Evolutionary conservation across 2,797 vertebrate genomes (phyloP), one percentile per base, ranked within the genome.

Genomic region (Manis javanica): DNA sequence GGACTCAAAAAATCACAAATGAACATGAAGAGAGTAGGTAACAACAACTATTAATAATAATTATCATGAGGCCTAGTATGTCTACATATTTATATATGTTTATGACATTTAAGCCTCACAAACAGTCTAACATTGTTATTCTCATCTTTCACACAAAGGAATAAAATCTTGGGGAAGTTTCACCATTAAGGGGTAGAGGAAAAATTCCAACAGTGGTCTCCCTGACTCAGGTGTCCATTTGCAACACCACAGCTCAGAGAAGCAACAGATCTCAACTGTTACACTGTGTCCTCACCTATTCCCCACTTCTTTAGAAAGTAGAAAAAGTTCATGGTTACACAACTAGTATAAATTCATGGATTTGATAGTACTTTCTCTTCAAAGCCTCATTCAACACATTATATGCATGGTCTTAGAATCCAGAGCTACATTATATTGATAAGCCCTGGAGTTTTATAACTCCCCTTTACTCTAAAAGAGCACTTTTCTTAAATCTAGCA

Each of bases 401-500:
- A 34, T 4, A 81, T 59, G 13, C 37, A 21, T 19, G 19, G 49
- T 71, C 79, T 95, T 57, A 64, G 53, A 61, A 55, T 90, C 92
- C 64, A 61, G 42, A 86, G 82, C 95, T 71, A 24, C 42, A 0
- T 23, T 68, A 23, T n/a, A 14, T 69, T 29, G 64, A 82, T 75
- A 46, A 89, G 23, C 59, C 51, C 72, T 71, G 34, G 26, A 26
- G 66, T 91, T 87, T 92, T 74, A 68, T 19, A 88, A 51, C 37
- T 75, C 46, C 21, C 68, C 34, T 90, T 74, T 64, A 39, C 90
- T 93, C 46, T 61, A 23, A 77, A 24, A 92, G 46, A 72, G 59
- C 75, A 89, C 71, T 91, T 95, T 97, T 68, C 85, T 90, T 87
- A 95, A 85, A 82, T 69, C 89, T 66, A 46, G 79, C 88, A 94